Percentiles rank a stretch among this genome's conserved stretches.
phyloP scores from a whole-genome alignment of 2,113 vertebrate genomes.

The Oryzias melastigma region DNA sequence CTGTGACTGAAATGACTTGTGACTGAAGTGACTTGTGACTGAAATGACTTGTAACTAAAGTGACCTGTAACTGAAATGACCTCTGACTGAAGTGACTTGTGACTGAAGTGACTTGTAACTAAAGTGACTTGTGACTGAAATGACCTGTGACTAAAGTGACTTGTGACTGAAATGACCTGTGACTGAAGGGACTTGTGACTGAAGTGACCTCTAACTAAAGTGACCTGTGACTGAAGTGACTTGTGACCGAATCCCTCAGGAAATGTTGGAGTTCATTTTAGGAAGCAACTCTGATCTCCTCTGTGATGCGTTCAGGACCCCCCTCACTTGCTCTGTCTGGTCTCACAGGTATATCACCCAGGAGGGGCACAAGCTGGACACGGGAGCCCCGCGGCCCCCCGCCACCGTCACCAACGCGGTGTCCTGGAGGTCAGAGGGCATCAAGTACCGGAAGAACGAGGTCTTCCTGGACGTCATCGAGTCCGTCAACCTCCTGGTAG shows the following conservation, averaged over 20 bases:
- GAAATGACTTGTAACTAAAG: slow-evolving; percentile 8
- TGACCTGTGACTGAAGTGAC: too few relatives aligned
- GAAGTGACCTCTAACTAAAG: slow-evolving; percentile 8
- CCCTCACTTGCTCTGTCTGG: slow-evolving; percentile 13
- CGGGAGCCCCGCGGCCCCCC: slow-evolving; percentile 93
- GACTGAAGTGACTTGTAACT: slow-evolving; percentile 6
- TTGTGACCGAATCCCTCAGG: too few relatives aligned
- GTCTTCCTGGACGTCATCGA: slow-evolving; percentile 99
- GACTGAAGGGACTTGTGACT: neutral
- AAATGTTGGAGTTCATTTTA: too few relatives aligned
- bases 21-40: neutral
- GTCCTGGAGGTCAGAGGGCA: slow-evolving; percentile 97
- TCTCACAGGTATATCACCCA: slow-evolving; percentile 93
- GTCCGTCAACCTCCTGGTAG: slow-evolving; percentile 96
- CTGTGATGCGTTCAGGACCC: slow-evolving; percentile 33
- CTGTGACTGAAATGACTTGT: too few relatives aligned
- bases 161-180: too few relatives aligned
- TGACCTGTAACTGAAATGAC: too few relatives aligned
- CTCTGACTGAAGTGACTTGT: neutral
- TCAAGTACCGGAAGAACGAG: slow-evolving; percentile 98
- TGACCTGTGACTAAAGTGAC: too few relatives aligned
- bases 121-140: neutral
- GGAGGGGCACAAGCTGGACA: slow-evolving; percentile 98
- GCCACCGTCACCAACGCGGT: slow-evolving; percentile 98
- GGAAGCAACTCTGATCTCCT: too few relatives aligned